phyloP scores from a whole-genome alignment of 1,140 invertebrate genomes.

The Hermetia illucens region DNA sequence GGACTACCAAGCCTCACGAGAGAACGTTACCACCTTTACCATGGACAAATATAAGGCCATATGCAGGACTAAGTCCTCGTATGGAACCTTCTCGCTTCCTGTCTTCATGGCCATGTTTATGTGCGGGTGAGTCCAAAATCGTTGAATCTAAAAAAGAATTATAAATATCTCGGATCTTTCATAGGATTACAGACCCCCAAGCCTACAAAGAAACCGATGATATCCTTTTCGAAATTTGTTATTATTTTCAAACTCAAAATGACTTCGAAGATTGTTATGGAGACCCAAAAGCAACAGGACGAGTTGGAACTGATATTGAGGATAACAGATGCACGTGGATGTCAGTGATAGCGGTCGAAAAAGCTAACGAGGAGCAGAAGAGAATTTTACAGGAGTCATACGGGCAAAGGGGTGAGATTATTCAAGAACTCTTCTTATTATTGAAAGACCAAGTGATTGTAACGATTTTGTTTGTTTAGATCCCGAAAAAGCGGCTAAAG shows the following conservation, averaged over 20 bases:
- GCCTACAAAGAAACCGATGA: conserved; percentile 54
- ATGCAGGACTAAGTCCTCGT: conserved; percentile 82
- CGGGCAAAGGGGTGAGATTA: conserved; percentile 33
- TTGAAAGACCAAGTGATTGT: background rate
- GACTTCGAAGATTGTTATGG: conserved; percentile 83
- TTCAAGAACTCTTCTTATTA: background rate
- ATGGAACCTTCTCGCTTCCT: conserved; percentile 79
- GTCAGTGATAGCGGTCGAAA: conserved; percentile 60
- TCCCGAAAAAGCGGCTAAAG: conserved; percentile 43
- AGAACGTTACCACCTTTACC: conserved; percentile 53
- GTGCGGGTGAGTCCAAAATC: conserved; percentile 39
- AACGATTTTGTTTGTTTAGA: conserved; percentile 25
- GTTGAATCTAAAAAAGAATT: background rate
- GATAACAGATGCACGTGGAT: conserved; percentile 90
- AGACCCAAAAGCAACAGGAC: conserved; percentile 58
- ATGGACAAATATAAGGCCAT: conserved; percentile 68
- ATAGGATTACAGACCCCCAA: conserved; percentile 37
- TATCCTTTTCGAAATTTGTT: conserved; percentile 74
- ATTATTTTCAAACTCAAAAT: conserved; percentile 62
- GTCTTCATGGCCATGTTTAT: conserved; percentile 66
- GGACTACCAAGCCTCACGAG: conserved; percentile 43
- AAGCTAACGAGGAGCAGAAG: conserved; percentile 47
- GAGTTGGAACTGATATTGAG: conserved; percentile 74
- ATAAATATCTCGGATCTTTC: background rate
- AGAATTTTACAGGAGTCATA: conserved; percentile 57